phyloP scores from a whole-genome alignment of 1,140 invertebrate genomes.

The Galleria mellonella region DNA sequence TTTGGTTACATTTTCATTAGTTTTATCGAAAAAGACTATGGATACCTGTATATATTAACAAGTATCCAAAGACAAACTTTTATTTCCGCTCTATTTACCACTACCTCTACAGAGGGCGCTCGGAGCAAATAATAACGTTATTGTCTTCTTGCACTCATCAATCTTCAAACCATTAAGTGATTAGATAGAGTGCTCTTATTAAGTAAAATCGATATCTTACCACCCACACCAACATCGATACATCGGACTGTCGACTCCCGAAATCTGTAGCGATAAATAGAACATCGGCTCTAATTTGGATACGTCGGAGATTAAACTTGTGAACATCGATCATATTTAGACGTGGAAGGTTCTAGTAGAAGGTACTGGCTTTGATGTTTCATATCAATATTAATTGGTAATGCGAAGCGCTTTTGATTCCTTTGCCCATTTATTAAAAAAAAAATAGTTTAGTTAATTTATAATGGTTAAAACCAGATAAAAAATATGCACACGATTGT shows the following conservation, averaged over 20 bases:
- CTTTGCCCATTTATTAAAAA: too few relatives aligned
- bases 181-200: conserved; percentile 38
- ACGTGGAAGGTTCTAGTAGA: conserved; percentile 7
- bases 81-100: conserved; percentile 20
- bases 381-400: conserved; percentile 30
- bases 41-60: too few relatives aligned
- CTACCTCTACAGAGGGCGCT: too few relatives aligned
- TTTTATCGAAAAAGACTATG: too few relatives aligned
- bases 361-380: conserved; percentile 26
- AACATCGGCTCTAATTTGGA: conserved; percentile 19
- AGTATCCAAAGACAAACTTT: conserved; percentile 17
- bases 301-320: conserved; percentile 16
- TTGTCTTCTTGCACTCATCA: conserved; percentile 37
- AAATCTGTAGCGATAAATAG: conserved; percentile 11
- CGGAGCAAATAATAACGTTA: conserved; percentile 27
- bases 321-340: conserved; percentile 26
- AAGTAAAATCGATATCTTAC: conserved; percentile 10
- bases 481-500: too few relatives aligned
- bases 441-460: too few relatives aligned
- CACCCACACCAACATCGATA: conserved; percentile 12
- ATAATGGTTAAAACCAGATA: too few relatives aligned
- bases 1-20: too few relatives aligned
- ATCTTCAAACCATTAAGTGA: conserved; percentile 50
- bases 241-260: conserved; percentile 8
- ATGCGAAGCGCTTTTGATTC: neutral